Conservation (phyloP, 2,113 vertebrate species). For the Geococcyx californianus region DNA sequence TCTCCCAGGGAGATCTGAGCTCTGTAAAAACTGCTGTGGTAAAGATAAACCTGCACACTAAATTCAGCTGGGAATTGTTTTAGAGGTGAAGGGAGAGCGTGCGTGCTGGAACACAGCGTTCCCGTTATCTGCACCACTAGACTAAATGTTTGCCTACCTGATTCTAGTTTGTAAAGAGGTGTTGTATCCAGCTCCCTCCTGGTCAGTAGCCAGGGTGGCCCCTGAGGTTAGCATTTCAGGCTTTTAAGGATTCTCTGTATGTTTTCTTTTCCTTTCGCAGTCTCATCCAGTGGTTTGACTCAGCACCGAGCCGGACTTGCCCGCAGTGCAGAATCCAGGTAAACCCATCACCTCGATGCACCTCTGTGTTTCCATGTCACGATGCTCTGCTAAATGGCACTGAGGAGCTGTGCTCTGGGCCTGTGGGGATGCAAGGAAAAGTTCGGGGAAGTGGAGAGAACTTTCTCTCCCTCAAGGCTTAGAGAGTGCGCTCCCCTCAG, state of each 20-base stretch:
- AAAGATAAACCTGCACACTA: not conserved
- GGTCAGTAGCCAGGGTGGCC: not conserved
- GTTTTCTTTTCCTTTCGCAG: conserved; percentile 66
- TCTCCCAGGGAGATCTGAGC: conserved; percentile 2
- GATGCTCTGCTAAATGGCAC: not conserved
- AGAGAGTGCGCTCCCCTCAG: not conserved
- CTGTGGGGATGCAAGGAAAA: not conserved
- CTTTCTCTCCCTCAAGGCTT: not conserved
- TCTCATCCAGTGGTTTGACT: conserved; percentile 92
- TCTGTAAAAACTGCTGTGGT: not conserved
- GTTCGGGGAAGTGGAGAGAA: not conserved
- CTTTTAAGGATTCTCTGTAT: not conserved
- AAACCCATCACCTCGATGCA: not conserved
- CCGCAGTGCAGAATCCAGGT: conserved; percentile 95
- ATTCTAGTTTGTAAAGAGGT: not conserved
- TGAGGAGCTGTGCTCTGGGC: accelerated
- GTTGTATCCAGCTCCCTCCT: not conserved
- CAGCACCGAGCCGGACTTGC: conserved; percentile 90
- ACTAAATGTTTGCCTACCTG: not conserved
- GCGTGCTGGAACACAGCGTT: accelerated
- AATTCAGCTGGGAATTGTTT: not conserved
- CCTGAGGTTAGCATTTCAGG: not conserved
- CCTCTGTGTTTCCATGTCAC: not conserved
- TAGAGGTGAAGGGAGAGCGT: not conserved
- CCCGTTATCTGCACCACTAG: not conserved